Percentiles rank a stretch among this genome's conserved stretches.
Evolutionary conservation across 2,797 vertebrate species (phyloP).

Genomic region (Malurus leucopterus): DNA sequence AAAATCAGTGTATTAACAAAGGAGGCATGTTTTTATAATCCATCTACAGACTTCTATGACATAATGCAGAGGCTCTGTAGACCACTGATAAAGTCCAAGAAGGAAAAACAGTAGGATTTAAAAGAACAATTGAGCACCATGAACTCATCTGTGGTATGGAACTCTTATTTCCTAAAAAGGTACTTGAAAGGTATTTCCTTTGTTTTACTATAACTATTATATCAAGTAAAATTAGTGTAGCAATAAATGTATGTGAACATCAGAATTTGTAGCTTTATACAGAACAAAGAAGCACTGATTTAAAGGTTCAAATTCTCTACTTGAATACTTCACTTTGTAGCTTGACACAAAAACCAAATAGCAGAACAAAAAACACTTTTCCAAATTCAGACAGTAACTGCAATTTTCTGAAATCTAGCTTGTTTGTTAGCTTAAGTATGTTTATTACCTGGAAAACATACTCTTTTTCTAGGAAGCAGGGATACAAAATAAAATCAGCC

Average conservation of each 20-base stretch:
- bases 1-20: not conserved
- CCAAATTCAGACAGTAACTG: not conserved
- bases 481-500: not conserved
- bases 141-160: not conserved
- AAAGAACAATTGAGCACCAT: not conserved
- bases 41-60: not conserved
- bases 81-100: too few relatives aligned
- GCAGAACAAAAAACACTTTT: not conserved
- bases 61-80: too few relatives aligned
- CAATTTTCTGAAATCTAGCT: not conserved
- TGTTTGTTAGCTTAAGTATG: not conserved
- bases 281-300: not conserved
- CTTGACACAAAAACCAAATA: not conserved
- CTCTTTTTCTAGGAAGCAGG: not conserved
- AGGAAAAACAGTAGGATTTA: not conserved
- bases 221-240: not conserved
- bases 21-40: not conserved
- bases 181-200: not conserved
- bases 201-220: not conserved
- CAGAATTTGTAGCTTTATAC: not conserved
- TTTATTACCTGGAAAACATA: not conserved
- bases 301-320: not conserved
- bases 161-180: not conserved
- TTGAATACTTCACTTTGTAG: not conserved
- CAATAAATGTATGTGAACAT: not conserved